A percentile compares a stretch with the other conserved stretches of the same genome.
Evolutionary conservation across 2,888 invertebrate genomes (phyloP).

Genomic region (Willowsia nigromaculata): DNA sequence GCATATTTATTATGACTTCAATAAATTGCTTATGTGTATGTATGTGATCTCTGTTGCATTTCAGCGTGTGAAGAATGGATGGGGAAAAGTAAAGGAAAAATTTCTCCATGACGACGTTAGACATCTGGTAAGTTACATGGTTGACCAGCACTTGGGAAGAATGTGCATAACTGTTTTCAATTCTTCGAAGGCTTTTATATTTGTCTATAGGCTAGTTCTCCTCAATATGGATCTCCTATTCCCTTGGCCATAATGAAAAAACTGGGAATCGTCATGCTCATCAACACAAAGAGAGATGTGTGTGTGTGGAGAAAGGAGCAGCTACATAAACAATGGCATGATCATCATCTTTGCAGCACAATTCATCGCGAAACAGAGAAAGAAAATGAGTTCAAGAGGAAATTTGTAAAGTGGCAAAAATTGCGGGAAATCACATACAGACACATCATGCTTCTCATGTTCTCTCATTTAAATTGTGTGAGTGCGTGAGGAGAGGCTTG

Average conservation of each 20-base stretch:
- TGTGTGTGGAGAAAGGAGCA: background rate
- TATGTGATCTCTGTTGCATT: background rate
- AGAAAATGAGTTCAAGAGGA: background rate
- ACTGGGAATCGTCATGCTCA: conserved; percentile 26
- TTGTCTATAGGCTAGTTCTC: no score
- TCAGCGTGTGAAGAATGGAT: background rate
- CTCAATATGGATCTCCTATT: conserved; percentile 44
- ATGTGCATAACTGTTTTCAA: no score
- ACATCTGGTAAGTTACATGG: background rate
- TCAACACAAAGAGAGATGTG: background rate
- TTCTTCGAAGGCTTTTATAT: no score
- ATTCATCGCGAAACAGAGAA: conserved; percentile 21
- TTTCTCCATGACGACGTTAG: background rate
- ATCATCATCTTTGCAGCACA: conserved; percentile 31
- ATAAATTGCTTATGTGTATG: conserved; percentile 27
- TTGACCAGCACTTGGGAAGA: conserved; percentile 16
- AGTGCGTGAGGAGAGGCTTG: conserved; percentile 1
- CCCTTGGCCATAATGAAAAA: conserved; percentile 46
- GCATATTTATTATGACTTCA: conserved; percentile 54
- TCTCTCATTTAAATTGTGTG: conserved; percentile 12
- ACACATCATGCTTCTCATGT: conserved; percentile 30
- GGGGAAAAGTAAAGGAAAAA: background rate
- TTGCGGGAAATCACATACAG: conserved; percentile 13
- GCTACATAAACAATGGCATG: conserved; percentile 20
- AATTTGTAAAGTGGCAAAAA: background rate